Evolutionary conservation across 1,140 invertebrate genomes (phyloP), one percentile per base, ranked within the genome.

Genomic region (Brachystomella parvula): DNA sequence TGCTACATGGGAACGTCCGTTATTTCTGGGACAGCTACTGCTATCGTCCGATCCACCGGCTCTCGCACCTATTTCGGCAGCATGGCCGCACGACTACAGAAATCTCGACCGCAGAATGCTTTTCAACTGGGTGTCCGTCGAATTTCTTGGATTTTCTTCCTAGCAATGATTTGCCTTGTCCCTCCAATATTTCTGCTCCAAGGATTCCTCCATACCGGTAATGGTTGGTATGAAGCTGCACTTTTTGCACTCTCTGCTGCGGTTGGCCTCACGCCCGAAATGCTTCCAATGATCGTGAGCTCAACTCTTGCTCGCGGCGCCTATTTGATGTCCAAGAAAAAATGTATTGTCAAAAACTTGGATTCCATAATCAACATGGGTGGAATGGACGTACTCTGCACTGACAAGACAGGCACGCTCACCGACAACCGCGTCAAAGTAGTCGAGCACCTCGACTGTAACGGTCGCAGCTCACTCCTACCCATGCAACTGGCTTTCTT

Each of bases 81-180:
- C 15, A 58, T 58, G 29, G 63, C 63, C 2, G 32, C 3, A 3
- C 29, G 57, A 26, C 6, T 67, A 2, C 24, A 47, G 1, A 57
- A 32, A 21, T n/a, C 21, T 1, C 9, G 44, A 30, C 66, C 66
- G 6, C 32, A 64, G 35, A 68, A 64, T 28, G 66, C 66, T 1
- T 68, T 68, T 49, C 66, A 68, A 56, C 56, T 68, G 2, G 66
- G 66, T 1, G 66, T 68, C 0, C 61, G 66, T 21, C 9, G 66
- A 28, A 68, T 68, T 60, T 68, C 66, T 19, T 68, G 66, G 66
- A 68, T 68, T 9, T 68, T 68, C 33, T 68, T 68, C 31, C 6
- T 63, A 1, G 61, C 66, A 0, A 68, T 68, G 66, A 9, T 58
- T 33, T 47, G 33, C 21, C 60, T 68, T 3, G 33, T 68, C 28